Base-by-base conservation (phyloP, 2,888 invertebrate genomes). In the Caradrina kadenii region DNA sequence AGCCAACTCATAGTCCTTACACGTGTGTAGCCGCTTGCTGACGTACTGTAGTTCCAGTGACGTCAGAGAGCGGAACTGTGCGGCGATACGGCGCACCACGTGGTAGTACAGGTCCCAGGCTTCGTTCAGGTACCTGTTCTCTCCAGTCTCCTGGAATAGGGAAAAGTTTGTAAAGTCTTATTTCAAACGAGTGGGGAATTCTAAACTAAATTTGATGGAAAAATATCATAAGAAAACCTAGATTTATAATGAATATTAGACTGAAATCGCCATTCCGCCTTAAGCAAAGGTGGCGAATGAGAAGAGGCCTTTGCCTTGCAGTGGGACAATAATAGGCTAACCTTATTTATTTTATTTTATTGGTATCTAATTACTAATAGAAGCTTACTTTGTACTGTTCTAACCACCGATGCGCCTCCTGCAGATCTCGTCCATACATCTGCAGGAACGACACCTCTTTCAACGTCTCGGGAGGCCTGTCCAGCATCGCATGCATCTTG, bases 101-200 rank as follows among this genome's bases (percentile, higher is more conserved):
- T 99, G 98, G 93, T 99, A 99, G 94, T 99, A 99, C 22, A 99
- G 96, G 90, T 99, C 99, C 99, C 99, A 99, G 2, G 99, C 99
- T 91, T 99, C 99, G 90, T 99, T 99, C 69, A 99, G 94, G 88
- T 99, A 99, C 74, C 99, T 97, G 42, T 98, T 97, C 86, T 98
- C 98, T 21, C 97, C 97, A 0, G 98, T 98, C 31, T 97, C 96
- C 96, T 97, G 74, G 11, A 50, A 11, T 26, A 58, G 19, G 93
- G 85, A 95, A 21, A 45, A 42, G 53, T 55, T 55, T 61, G 49
- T 53, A 26, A 55, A 6, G 35, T 7, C 35, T 8, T 35, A 8
- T 35, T 35, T 35, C 2, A 3, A 26, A 4, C 2, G 26, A 26
- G 26, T 26, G 26, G 26, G 4, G 26, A 26, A 26, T 26, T 26